phyloP scores from a whole-genome alignment of 2,888 invertebrate genomes.

The Erebia aethiops region DNA sequence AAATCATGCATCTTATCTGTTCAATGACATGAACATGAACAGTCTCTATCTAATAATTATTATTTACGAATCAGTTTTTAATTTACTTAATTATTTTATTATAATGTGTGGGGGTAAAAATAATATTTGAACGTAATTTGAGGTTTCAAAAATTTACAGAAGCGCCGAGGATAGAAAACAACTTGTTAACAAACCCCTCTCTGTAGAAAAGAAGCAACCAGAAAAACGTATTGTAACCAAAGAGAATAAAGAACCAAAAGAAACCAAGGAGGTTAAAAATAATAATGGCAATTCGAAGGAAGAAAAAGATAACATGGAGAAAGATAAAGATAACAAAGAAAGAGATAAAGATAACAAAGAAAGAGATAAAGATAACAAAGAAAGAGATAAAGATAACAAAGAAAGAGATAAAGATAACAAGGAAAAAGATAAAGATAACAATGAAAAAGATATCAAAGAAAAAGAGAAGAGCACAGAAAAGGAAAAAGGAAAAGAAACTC shows the following conservation, averaged over 20 bases:
- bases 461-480: constrained; percentile 34
- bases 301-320: constrained; percentile 45
- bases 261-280: constrained; percentile 55
- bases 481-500: constrained; percentile 38
- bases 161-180: constrained; percentile 60
- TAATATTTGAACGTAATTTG: too few relatives aligned
- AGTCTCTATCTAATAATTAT: too few relatives aligned
- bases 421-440: constrained; percentile 47
- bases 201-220: constrained; percentile 55
- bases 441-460: constrained; percentile 57
- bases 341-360: constrained; percentile 52
- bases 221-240: constrained; percentile 63
- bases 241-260: constrained; percentile 72
- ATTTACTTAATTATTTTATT: too few relatives aligned
- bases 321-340: constrained; percentile 48
- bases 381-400: constrained; percentile 43
- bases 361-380: constrained; percentile 54
- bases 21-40: too few relatives aligned
- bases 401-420: constrained; percentile 49
- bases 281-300: constrained; percentile 52
- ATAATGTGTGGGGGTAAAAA: too few relatives aligned
- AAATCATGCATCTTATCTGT: too few relatives aligned
- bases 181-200: constrained; percentile 45
- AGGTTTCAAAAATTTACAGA: constrained; percentile 44
- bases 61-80: too few relatives aligned